These are phyloP conservation scores for Diploscapter pachys DNA, from an alignment of 1,140 invertebrate genomes.

Conservation along the genomic window DNA sequence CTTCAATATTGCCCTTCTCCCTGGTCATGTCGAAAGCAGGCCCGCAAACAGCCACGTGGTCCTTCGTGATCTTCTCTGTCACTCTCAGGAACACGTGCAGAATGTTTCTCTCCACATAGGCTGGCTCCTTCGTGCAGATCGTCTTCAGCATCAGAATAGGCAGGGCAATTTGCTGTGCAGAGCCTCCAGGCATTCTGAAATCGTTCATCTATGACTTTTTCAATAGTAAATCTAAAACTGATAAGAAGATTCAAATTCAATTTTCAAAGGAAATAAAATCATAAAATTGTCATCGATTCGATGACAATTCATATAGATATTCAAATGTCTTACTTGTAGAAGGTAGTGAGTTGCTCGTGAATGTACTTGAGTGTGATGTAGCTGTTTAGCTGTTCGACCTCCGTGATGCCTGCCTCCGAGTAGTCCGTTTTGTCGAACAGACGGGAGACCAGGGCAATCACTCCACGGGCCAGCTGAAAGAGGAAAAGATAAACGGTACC, in stretches of 20 bases:
- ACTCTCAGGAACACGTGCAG: constrained; percentile 20
- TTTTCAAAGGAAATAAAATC: neutral
- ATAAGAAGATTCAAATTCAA: neutral
- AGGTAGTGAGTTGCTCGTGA: constrained; percentile 8
- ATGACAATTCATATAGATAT: too few relatives aligned
- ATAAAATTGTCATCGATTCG: neutral
- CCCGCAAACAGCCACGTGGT: constrained; percentile 4
- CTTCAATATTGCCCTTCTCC: neutral
- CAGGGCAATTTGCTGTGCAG: neutral
- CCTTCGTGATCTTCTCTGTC: constrained; percentile 11
- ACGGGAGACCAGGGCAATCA: constrained; percentile 39
- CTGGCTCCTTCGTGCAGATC: constrained; percentile 16
- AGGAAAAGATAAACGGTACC: neutral
- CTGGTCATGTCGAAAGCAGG: neutral
- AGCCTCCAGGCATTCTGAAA: too few relatives aligned
- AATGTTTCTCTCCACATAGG: constrained; percentile 8
- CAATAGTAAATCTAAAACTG: neutral
- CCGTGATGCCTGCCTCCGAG: constrained; percentile 21
- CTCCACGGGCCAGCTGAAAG: constrained; percentile 33
- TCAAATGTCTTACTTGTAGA: constrained; percentile 5
- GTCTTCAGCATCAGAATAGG: constrained; percentile 12
- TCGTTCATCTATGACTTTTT: neutral
- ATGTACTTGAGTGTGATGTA: constrained; percentile 11
- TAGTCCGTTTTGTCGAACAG: constrained; percentile 42
- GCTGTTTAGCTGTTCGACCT: constrained; percentile 13